Base-by-base conservation (phyloP, 1,140 invertebrate species). In the Zelostemma sp. region DNA sequence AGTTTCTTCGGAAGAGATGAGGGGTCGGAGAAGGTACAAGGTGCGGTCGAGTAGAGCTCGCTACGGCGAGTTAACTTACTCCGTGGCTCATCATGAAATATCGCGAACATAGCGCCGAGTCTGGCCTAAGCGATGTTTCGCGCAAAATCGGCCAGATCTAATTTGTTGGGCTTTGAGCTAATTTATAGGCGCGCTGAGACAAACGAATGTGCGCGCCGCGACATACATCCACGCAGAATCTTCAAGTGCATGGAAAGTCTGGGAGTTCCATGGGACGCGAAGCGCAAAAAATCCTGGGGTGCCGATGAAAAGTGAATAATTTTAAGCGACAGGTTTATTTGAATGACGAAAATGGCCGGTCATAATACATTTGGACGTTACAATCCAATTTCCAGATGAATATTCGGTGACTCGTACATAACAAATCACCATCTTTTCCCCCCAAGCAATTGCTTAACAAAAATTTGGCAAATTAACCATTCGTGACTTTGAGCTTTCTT, bases 91-190 rank as follows among this genome's bases (percentile, higher is more conserved):
- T 50, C 72, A 77, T 80, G 76, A 80, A 80, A 77, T 80, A 80
- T 80, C 69, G 67, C 76, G 51, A 80, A 74, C 73, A 73, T 62
- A 57, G 60, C 35, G 53, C 45, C 33, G 16, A 12, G 49, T 45
- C 18, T 41, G 58, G 64, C 57, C 66, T 78, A 74, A 74, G 72
- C 71, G 76, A 76, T 79, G 73, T 77, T 76, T 63, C 69, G 60
- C 72, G 62, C 53, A 61, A 74, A 69, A 76, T 79, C 70, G 72
- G 45, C 59, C 65, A 60, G 47, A 78, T 78, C 74, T 76, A 76
- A 79, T 79, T 79, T 76, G 74, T 78, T 75, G 74, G 62, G 69
- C 77, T 77, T 77, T 73, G 38, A 46, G 51, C 19, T 67, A 72
- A 77, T 77, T 77, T 79, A 79, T 74, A 66, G 75, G 38, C 41